These are phyloP conservation scores for Typhlichthys subterraneus DNA, from an alignment of 2,797 vertebrate genomes.

Conservation along the genomic window DNA sequence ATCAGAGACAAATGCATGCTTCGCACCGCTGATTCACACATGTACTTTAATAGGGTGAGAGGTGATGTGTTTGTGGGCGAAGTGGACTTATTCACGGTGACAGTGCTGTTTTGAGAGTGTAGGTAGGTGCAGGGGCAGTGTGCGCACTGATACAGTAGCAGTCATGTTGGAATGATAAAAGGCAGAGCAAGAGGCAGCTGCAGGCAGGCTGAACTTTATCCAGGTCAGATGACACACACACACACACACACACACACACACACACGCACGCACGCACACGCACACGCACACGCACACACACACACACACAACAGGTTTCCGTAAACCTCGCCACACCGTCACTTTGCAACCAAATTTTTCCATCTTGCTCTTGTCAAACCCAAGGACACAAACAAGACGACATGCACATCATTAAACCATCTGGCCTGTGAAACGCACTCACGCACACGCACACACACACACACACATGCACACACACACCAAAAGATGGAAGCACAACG, in stretches of 20 bases:
- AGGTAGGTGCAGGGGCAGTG: no score
- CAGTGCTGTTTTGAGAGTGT: not conserved
- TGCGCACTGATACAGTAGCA: no score
- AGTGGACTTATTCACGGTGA: not conserved
- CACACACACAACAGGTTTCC: not conserved
- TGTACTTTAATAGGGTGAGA: slow-evolving; percentile 13
- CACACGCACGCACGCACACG: not conserved
- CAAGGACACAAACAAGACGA: slow-evolving; percentile 68
- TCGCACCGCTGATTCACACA: slow-evolving; percentile 48
- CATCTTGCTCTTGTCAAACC: slow-evolving; percentile 26
- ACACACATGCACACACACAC: slow-evolving; percentile 1
- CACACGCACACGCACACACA: not conserved
- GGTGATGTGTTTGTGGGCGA: no score
- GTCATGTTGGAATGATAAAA: no score
- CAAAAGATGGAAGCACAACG: no score
- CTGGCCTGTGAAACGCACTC: slow-evolving; percentile 39
- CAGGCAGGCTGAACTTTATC: no score
- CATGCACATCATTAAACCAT: slow-evolving; percentile 63
- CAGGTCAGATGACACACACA: slow-evolving; percentile 1
- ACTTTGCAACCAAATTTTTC: no score
- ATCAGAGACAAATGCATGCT: slow-evolving; percentile 72
- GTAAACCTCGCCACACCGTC: no score
- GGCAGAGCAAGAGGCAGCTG: no score
- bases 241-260: not conserved
- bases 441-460: not conserved